Conservation (phyloP, 1,140 invertebrate species). For the Zaprionus davidi region DNA sequence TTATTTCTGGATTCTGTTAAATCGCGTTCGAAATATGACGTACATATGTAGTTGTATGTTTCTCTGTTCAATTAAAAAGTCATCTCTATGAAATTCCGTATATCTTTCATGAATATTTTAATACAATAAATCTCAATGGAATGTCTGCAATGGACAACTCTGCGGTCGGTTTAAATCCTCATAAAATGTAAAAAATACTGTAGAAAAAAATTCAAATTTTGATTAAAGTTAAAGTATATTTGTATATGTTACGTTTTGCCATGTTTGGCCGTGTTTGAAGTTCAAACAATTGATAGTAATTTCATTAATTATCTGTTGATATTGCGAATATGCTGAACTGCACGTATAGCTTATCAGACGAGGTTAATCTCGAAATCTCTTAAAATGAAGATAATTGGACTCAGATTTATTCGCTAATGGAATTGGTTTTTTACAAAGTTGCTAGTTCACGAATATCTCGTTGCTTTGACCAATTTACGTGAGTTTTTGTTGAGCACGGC, state of each 20-base stretch:
- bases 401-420: background rate
- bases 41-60: background rate
- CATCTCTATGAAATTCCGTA: background rate
- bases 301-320: too few relatives aligned
- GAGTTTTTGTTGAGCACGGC: background rate
- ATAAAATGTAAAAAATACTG: background rate
- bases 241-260: too few relatives aligned
- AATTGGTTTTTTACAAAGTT: background rate
- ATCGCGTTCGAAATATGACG: background rate
- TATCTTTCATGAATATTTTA: background rate
- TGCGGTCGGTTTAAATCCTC: too few relatives aligned
- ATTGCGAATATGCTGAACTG: too few relatives aligned
- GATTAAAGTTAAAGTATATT: too few relatives aligned
- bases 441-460: background rate
- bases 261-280: too few relatives aligned
- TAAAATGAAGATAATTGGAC: background rate
- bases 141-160: background rate
- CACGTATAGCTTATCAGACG: too few relatives aligned
- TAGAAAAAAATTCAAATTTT: background rate
- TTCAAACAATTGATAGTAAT: too few relatives aligned
- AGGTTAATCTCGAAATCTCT: too few relatives aligned
- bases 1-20: background rate
- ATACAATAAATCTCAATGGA: background rate
- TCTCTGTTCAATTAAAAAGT: background rate
- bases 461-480: background rate